phyloP scores from a whole-genome alignment of 2,888 invertebrate species.

The Mythimna vitellina region DNA sequence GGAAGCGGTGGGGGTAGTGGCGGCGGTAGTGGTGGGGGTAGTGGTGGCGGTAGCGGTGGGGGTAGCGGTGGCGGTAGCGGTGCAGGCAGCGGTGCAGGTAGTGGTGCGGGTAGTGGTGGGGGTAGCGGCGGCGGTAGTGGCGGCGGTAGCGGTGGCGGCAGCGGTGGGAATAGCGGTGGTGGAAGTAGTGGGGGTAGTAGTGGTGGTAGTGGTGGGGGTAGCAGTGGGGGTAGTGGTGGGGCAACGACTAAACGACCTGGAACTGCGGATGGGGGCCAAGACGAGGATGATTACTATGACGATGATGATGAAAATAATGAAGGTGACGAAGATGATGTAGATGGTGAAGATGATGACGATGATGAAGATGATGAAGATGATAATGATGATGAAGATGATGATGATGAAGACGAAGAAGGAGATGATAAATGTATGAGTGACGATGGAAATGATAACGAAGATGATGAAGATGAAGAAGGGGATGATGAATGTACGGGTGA shows the following conservation, averaged over 20 bases:
- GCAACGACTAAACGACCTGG: neutral
- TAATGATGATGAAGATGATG: neutral
- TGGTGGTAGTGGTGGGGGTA: neutral
- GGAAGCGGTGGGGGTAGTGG: neutral
- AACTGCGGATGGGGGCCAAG: neutral
- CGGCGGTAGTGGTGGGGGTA: neutral
- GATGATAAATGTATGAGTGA: fast-evolving
- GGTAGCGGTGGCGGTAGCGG: neutral
- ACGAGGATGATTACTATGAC: neutral
- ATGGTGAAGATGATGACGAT: neutral
- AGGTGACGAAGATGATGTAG: neutral
- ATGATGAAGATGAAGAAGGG: neutral
- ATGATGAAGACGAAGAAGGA: neutral
- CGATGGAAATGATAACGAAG: neutral
- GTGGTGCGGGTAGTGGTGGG: neutral
- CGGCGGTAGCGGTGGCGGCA: neutral
- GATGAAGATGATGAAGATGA: neutral
- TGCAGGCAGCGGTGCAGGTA: neutral
- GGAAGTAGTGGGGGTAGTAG: neutral
- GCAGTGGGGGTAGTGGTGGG: neutral
- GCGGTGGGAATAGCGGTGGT: neutral
- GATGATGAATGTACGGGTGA: neutral
- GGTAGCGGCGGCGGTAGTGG: neutral
- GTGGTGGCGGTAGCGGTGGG: too few species aligned
- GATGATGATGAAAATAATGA: neutral